Evolutionary conservation across 2,888 invertebrate species (phyloP), one percentile per base, ranked within the genome.

Genomic region (Mythimna albipuncta): DNA sequence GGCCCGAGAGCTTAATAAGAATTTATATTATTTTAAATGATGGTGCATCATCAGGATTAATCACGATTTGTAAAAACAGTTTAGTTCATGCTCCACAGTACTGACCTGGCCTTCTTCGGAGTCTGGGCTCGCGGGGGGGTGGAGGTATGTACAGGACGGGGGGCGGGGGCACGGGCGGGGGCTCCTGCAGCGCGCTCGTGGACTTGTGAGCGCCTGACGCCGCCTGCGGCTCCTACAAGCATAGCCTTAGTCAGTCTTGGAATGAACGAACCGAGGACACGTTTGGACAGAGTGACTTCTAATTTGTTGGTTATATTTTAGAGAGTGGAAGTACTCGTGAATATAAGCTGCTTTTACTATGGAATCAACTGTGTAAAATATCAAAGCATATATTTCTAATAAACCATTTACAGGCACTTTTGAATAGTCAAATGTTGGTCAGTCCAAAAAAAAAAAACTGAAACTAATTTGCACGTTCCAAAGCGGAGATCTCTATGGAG

Each of bases 141-240:
- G 93, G 59, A 88, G 87, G 88, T 94, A 95, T 73, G 90, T 86
- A 93, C 70, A 90, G 84, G n/a, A 88, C 90, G 1, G 95, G 95
- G 1, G 94, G 95, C 64, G 95, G 95, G 0, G 95, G 95, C 54
- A 95, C 93, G 0, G 95, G 95, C n/a, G 95, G 95, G 7, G 94
- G 91, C 69, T 93, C 92, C 63, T 92, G 92, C 5, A 95, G 80
- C 35, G 94, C 93, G 0, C 94, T 93, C 38, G 93, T 94, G 3
- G 95, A 95, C 89, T 94, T 95, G 90, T 95, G 94, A 62, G 91
- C 88, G 65, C 85, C 88, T 55, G 87, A 66, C 41, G 81, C 67
- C 21, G 78, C 26, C 72, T 82, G 86, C 58, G 87, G 84, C 69
- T 85, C 87, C 87, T 88, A 69, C 32, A 61, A 35, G 58, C 64